A percentile compares a stretch with the other conserved stretches of the same genome.
These are phyloP conservation scores for Podarcis lilfordi DNA, from an alignment of 2,797 vertebrate genomes.

Conservation along the genomic window DNA sequence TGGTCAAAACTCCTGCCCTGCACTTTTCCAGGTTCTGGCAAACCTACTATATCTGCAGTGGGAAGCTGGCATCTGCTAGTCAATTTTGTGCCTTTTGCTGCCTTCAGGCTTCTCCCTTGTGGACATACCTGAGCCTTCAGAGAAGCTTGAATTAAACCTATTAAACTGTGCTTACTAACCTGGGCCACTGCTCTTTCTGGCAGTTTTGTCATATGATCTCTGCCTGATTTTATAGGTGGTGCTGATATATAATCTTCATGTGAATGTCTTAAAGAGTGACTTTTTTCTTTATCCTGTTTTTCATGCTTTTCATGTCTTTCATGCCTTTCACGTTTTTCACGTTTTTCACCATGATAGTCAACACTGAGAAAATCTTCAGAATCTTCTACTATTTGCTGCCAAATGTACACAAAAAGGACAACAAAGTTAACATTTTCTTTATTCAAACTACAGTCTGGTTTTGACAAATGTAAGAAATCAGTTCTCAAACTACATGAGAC, in stretches of 20 bases:
- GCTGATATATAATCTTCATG: not conserved
- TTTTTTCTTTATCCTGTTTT: not conserved
- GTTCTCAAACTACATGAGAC: not conserved
- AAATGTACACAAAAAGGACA: slow-evolving; percentile 9
- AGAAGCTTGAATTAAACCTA: too few relatives aligned
- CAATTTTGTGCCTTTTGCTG: too few relatives aligned
- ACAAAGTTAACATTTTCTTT: not conserved
- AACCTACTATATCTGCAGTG: too few relatives aligned
- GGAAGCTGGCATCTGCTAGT: too few relatives aligned
- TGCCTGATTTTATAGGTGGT: not conserved
- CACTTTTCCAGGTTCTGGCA: too few relatives aligned
- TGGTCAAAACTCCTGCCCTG: too few relatives aligned
- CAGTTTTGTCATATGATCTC: slow-evolving; percentile 73
- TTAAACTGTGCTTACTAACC: slow-evolving; percentile 67
- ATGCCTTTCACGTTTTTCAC: not conserved
- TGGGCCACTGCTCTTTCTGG: slow-evolving; percentile 74
- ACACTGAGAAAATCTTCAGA: not conserved
- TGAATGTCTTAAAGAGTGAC: accelerated
- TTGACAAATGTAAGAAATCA: not conserved
- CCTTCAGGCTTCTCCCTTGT: too few relatives aligned
- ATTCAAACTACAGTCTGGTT: not conserved
- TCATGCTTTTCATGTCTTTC: not conserved
- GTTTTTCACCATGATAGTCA: not conserved
- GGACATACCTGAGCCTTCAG: too few relatives aligned
- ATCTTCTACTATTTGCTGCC: slow-evolving; percentile 63